Conservation (phyloP, 2,888 invertebrate genomes). For the Drosophila fulvimacula region DNA sequence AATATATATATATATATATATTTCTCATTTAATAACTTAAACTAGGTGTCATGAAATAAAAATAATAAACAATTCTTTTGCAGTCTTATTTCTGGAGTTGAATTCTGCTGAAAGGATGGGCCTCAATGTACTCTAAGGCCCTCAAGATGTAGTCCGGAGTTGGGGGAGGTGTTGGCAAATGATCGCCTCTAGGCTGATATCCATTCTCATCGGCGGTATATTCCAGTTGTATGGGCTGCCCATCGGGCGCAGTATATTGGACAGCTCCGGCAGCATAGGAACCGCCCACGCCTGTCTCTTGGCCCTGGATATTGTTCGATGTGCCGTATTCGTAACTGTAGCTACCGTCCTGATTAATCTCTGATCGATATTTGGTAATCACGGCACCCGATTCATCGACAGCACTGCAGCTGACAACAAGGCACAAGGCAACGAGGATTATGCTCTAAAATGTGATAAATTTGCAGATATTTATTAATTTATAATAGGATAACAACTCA, state of each 20-base stretch:
- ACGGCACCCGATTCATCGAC: conserved; percentile 69
- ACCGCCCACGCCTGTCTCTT: conserved; percentile 86
- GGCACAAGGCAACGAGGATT: conserved; percentile 52
- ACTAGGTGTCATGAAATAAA: conserved; percentile 2
- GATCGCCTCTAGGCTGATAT: conserved; percentile 81
- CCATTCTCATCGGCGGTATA: conserved; percentile 83
- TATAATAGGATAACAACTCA: conserved; percentile 51
- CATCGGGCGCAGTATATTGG: conserved; percentile 81
- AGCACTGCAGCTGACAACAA: conserved; percentile 53
- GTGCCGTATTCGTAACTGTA: conserved; percentile 86
- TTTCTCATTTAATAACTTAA: conserved; percentile 52
- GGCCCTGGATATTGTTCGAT: conserved; percentile 87
- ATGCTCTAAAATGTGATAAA: conserved; percentile 36
- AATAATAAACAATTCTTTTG: not conserved
- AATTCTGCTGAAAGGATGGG: conserved; percentile 76
- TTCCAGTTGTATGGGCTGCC: conserved; percentile 69
- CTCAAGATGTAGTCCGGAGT: conserved; percentile 80
- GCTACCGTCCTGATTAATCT: conserved; percentile 82
- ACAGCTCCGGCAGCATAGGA: conserved; percentile 83
- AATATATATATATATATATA: conserved; percentile 22
- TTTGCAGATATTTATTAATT: too few relatives aligned
- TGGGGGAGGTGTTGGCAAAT: conserved; percentile 84
- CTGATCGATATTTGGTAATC: conserved; percentile 62
- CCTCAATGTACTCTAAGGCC: conserved; percentile 76
- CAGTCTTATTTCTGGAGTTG: conserved; percentile 57